Conservation (phyloP, 2,797 vertebrate species). For the Nannoperca australis region DNA sequence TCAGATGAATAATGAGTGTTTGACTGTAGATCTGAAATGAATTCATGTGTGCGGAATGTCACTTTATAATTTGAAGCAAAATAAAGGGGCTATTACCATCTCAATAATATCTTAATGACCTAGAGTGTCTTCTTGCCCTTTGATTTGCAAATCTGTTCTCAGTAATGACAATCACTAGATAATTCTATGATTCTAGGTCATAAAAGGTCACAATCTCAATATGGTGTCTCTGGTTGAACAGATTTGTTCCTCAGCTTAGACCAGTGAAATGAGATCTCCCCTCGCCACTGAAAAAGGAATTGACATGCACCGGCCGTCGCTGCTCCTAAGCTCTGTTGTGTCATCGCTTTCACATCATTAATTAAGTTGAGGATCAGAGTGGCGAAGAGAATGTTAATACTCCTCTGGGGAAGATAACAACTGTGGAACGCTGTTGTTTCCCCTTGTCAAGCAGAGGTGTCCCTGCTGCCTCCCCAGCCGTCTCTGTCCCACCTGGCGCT, state of each 20-base stretch:
- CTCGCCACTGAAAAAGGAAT: slow-evolving; percentile 31
- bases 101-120: slow-evolving; percentile 66
- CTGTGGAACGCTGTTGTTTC: slow-evolving; percentile 57
- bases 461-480: slow-evolving; percentile 56
- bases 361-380: slow-evolving; percentile 73
- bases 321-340: slow-evolving; percentile 72
- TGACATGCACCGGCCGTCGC: slow-evolving; percentile 63
- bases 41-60: slow-evolving; percentile 47
- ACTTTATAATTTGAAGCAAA: slow-evolving; percentile 52
- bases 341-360: slow-evolving; percentile 81
- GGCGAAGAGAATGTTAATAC: slow-evolving; percentile 72
- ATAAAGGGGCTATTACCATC: slow-evolving; percentile 57
- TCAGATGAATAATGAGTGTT: slow-evolving; percentile 45
- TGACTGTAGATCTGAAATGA: slow-evolving; percentile 54
- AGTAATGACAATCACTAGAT: slow-evolving; percentile 58
- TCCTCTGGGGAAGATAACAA: slow-evolving; percentile 66
- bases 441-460: slow-evolving; percentile 66
- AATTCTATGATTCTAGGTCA: slow-evolving; percentile 56
- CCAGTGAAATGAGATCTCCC: slow-evolving; percentile 55
- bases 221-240: slow-evolving; percentile 41
- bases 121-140: slow-evolving; percentile 48
- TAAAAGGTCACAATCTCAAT: slow-evolving; percentile 68
- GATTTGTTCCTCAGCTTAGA: slow-evolving; percentile 58
- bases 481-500: slow-evolving; percentile 92
- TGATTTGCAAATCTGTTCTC: slow-evolving; percentile 66